Evolutionary conservation across 1,140 invertebrate species (phyloP), one percentile per base, ranked within the genome.

Genomic region (Heliconius nattereri): DNA sequence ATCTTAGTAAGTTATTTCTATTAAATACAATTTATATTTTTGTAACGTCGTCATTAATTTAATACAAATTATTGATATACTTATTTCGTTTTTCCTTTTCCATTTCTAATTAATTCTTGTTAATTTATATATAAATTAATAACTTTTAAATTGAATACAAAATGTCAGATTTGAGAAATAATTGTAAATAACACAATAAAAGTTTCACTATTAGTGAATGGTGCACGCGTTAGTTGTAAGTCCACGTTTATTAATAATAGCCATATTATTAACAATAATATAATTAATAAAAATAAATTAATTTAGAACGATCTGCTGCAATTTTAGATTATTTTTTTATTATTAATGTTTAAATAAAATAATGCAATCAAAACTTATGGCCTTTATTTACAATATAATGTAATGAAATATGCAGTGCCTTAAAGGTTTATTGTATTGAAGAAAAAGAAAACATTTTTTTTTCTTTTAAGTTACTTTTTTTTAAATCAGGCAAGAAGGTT

Each of bases 211-310:
- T 9, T 23, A 26, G 60, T 66, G 60, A 66, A 66, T 66, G 60
- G 60, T 66, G 60, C 60, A 66, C 60, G 60, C 60, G 26, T 66
- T 66, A 66, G 60, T 26, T 23, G 3, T 57, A 57, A 23, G 20
- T 57, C 20, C n/a, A 57, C 54, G n/a, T 23, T 57, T n/a, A 57
- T 23, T 78, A 73, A 73, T 79, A 83, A 79, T 83, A 85, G 83
- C 83, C 83, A 85, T 85, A 83, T 79, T 82, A 80, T 73, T 71
- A 78, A 75, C 75, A 80, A 71, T 29, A 6, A 66, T 26, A 66
- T 26, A 66, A 60, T 23, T 60, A 23, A 60, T 75, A 52, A 78
- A 78, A 57, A 77, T 75, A 70, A 78, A 78, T 45, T 74, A 54
- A 57, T 66, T 29, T 75, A 23, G 73, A 81, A 76, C 73, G 80